Percentiles rank a stretch among this genome's conserved stretches.
phyloP scores from a whole-genome alignment of 2,113 vertebrate genomes.

The Ammospiza nelsoni region DNA sequence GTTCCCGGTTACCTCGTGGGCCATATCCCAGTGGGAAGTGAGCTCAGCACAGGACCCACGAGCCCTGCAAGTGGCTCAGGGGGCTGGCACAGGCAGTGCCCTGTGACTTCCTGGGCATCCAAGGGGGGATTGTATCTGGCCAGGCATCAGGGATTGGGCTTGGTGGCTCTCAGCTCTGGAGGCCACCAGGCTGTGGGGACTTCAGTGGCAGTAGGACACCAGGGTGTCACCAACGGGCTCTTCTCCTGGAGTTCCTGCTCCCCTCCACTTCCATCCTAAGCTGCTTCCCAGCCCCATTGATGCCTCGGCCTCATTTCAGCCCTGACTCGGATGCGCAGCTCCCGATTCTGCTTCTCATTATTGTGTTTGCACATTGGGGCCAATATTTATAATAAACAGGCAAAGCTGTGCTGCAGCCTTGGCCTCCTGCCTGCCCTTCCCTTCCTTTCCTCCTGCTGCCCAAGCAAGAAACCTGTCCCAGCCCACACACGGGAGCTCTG shows the following conservation, averaged over 20 bases:
- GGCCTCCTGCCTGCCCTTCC: conserved; percentile 11
- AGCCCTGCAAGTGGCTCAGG: fast-evolving
- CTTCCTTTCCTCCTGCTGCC: neutral
- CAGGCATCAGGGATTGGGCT: neutral
- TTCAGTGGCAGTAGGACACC: fast-evolving
- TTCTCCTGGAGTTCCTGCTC: neutral
- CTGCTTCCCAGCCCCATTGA: neutral
- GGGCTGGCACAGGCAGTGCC: neutral
- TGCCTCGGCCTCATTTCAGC: fast-evolving
- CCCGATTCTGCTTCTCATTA: conserved; percentile 41
- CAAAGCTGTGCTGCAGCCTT: conserved; percentile 25
- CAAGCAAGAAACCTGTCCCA: neutral
- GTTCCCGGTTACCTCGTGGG: neutral
- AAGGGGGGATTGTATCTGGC: neutral
- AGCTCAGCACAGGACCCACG: fast-evolving
- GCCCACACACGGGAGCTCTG: neutral
- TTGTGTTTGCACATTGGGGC: conserved; percentile 25
- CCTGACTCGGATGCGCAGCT: neutral
- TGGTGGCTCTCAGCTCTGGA: neutral
- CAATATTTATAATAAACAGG: conserved; percentile 53
- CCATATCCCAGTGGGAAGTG: fast-evolving
- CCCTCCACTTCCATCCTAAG: fast-evolving
- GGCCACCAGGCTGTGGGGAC: neutral
- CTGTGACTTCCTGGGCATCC: fast-evolving
- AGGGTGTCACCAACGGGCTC: fast-evolving